These are phyloP conservation scores for Phyllopteryx taeniolatus DNA, from an alignment of 2,113 vertebrate genomes.

Conservation along the genomic window DNA sequence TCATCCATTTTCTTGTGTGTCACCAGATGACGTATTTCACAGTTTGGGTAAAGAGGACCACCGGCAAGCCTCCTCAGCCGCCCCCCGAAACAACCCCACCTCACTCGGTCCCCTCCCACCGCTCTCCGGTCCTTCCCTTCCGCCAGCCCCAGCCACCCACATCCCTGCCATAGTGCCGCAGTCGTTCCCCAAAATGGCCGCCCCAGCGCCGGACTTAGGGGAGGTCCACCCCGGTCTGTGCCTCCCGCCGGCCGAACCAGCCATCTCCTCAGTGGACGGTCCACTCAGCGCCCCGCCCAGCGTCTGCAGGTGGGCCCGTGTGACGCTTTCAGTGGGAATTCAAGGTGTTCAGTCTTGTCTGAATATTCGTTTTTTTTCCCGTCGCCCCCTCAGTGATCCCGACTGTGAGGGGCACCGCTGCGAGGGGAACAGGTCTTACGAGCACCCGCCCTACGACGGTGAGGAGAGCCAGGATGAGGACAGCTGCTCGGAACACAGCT, in stretches of 20 bases:
- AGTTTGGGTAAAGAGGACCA: slow-evolving; percentile 89
- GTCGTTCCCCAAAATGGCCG: slow-evolving; percentile 84
- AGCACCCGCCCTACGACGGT: slow-evolving; percentile 89
- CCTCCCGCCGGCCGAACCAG: slow-evolving; percentile 80
- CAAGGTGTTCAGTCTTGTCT: neutral
- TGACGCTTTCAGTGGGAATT: neutral
- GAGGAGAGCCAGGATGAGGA: slow-evolving; percentile 96
- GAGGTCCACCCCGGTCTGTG: slow-evolving; percentile 86
- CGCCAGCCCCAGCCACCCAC: slow-evolving; percentile 79
- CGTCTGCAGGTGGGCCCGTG: slow-evolving; percentile 87
- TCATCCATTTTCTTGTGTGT: slow-evolving; percentile 9
- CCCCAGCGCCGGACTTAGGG: slow-evolving; percentile 82
- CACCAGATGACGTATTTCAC: slow-evolving; percentile 91
- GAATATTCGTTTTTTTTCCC: neutral
- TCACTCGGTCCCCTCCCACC: slow-evolving; percentile 82
- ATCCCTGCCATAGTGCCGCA: slow-evolving; percentile 80
- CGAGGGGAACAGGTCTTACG: slow-evolving; percentile 83
- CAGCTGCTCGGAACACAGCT: slow-evolving; percentile 98
- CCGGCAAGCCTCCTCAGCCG: slow-evolving; percentile 77
- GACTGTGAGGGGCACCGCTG: slow-evolving; percentile 96
- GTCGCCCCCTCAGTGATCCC: slow-evolving; percentile 78
- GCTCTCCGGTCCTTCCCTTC: slow-evolving; percentile 77
- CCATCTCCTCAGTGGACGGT: slow-evolving; percentile 76
- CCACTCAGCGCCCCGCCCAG: slow-evolving; percentile 88
- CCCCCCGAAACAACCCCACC: slow-evolving; percentile 82